Evolutionary conservation across 2,797 vertebrate species (phyloP).

Genomic region (Sternotherus odoratus): DNA sequence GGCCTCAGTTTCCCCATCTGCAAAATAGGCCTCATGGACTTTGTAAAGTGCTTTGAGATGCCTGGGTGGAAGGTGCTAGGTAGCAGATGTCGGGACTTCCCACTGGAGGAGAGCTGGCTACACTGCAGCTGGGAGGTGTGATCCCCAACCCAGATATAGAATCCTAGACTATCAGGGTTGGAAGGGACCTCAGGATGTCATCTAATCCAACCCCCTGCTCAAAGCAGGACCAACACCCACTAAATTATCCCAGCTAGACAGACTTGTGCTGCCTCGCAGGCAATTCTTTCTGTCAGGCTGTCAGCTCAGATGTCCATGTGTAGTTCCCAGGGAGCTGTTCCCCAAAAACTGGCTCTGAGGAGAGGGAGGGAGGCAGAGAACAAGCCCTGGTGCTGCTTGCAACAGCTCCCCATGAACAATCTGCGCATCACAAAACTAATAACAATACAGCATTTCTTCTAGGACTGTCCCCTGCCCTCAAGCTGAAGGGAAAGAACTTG

Average conservation of each 20-base stretch:
- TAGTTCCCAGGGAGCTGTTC: background rate
- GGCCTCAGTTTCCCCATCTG: background rate
- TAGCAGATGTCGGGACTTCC: background rate
- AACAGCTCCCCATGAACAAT: background rate
- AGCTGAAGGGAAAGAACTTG: background rate
- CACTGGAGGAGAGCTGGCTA: background rate
- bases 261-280: background rate
- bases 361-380: background rate
- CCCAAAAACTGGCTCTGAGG: background rate
- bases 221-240: no score
- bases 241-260: no score
- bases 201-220: no score
- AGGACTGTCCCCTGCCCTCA: background rate
- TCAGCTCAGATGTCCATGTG: background rate
- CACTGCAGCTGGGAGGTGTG: background rate
- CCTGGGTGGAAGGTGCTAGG: background rate
- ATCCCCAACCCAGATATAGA: no score
- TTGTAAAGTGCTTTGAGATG: background rate
- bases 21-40: background rate
- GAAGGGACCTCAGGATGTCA: no score
- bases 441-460: background rate
- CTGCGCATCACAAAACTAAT: background rate
- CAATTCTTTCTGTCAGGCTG: background rate
- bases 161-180: no score
- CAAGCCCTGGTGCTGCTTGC: background rate